Conservation (phyloP, 2,888 invertebrate genomes). For the Omphaloscelis lunosa region DNA sequence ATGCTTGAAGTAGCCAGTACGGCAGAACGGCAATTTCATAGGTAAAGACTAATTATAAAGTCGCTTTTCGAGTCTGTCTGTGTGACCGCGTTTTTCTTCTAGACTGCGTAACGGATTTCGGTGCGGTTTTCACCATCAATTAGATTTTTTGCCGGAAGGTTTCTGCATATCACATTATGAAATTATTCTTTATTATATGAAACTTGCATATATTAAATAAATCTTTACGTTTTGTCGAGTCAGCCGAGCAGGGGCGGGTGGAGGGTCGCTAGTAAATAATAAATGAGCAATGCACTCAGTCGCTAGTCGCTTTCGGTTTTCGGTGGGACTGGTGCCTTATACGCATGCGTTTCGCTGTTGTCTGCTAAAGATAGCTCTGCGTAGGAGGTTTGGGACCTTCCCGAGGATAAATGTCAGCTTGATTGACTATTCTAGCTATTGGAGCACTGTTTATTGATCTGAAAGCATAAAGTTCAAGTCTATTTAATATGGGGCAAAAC, state of each 20-base stretch:
- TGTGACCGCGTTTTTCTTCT: not conserved
- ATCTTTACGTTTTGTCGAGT: not conserved
- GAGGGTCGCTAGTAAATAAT: not conserved
- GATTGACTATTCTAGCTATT: conserved; percentile 19
- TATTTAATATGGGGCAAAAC: not conserved
- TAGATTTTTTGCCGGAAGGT: not conserved
- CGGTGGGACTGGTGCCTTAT: not conserved
- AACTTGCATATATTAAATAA: not conserved
- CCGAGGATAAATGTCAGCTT: conserved; percentile 37
- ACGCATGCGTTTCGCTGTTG: not conserved
- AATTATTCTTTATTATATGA: too few species aligned
- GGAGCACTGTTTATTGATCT: conserved; percentile 24
- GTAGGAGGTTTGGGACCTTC: conserved; percentile 32
- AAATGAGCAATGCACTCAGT: not conserved
- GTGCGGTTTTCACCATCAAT: not conserved
- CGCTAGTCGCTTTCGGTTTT: conserved; percentile 11
- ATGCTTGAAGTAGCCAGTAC: too few species aligned
- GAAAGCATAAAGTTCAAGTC: not conserved
- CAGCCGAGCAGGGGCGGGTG: not conserved
- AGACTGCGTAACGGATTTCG: not conserved
- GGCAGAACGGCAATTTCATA: too few species aligned
- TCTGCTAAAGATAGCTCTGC: conserved; percentile 35
- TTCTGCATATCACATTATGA: too few species aligned
- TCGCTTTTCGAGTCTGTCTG: not conserved
- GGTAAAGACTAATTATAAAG: too few species aligned